A percentile compares a stretch with the other conserved stretches of the same genome.
These are phyloP conservation scores for Agrenia bidenticulata DNA, from an alignment of 2,888 invertebrate species.

Conservation along the genomic window DNA sequence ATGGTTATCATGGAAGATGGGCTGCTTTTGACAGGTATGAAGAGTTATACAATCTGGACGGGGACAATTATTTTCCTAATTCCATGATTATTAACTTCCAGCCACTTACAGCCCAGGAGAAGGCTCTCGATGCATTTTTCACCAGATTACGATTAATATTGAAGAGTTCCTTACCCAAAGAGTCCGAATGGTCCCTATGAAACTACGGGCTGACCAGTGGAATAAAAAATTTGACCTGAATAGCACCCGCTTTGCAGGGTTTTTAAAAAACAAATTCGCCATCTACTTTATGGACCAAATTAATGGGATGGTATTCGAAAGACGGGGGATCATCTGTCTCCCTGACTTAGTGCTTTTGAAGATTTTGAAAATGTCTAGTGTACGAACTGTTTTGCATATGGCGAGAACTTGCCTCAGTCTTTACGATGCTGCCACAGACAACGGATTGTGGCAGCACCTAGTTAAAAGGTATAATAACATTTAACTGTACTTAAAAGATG, in stretches of 20 bases:
- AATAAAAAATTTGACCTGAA: slow-evolving; percentile 11
- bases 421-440: neutral
- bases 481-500: no score
- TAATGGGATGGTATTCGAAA: slow-evolving; percentile 8
- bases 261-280: slow-evolving; percentile 14
- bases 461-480: slow-evolving; percentile 4
- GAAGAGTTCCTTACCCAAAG: slow-evolving; percentile 9
- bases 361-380: slow-evolving; percentile 8
- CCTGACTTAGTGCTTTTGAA: slow-evolving; percentile 7
- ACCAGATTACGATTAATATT: slow-evolving; percentile 17
- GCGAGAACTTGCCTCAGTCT: neutral
- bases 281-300: slow-evolving; percentile 13
- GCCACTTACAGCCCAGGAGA: neutral
- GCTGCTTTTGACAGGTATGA: slow-evolving; percentile 1
- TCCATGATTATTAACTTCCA: neutral
- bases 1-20: slow-evolving; percentile 10
- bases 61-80: no score
- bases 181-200: neutral
- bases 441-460: slow-evolving; percentile 11
- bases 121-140: neutral
- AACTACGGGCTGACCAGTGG: slow-evolving; percentile 8
- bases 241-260: slow-evolving; percentile 3
- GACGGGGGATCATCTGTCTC: slow-evolving; percentile 2
- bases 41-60: neutral
- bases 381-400: neutral